phyloP scores from a whole-genome alignment of 2,888 invertebrate genomes.

The Pegoplata infirma region DNA sequence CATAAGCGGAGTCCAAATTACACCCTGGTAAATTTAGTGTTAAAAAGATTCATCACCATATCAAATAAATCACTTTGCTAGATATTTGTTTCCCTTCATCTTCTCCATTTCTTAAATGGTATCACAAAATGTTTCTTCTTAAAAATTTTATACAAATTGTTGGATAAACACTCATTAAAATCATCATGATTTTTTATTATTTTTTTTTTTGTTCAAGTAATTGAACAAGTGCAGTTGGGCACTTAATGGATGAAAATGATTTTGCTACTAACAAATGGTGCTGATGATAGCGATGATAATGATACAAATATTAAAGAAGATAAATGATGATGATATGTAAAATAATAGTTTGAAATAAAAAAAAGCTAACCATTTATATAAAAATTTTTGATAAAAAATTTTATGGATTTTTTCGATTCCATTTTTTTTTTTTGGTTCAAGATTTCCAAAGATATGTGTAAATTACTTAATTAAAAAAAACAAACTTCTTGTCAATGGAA shows the following conservation, averaged over 20 bases:
- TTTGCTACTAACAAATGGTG: neutral
- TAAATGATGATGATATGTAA: neutral
- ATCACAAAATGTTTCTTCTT: neutral
- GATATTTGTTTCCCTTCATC: neutral
- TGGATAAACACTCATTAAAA: conserved; percentile 59
- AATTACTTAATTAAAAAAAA: too few species aligned
- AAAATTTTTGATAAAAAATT: neutral
- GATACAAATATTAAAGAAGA: neutral
- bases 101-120: conserved; percentile 1
- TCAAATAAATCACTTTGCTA: conserved; percentile 54
- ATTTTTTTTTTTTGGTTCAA: too few species aligned
- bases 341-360: neutral
- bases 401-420: too few species aligned
- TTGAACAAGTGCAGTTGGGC: conserved; percentile 5
- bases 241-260: conserved; percentile 5
- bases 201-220: neutral
- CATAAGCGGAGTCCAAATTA: too few species aligned
- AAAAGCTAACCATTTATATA: neutral
- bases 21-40: too few species aligned
- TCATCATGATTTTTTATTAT: conserved; percentile 22
- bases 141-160: conserved; percentile 54
- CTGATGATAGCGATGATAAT: conserved; percentile 6
- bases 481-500: too few species aligned
- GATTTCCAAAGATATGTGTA: too few species aligned
- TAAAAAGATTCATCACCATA: conserved; percentile 38